Conservation (phyloP, 1,140 invertebrate species). For the Drosophila tristis region DNA sequence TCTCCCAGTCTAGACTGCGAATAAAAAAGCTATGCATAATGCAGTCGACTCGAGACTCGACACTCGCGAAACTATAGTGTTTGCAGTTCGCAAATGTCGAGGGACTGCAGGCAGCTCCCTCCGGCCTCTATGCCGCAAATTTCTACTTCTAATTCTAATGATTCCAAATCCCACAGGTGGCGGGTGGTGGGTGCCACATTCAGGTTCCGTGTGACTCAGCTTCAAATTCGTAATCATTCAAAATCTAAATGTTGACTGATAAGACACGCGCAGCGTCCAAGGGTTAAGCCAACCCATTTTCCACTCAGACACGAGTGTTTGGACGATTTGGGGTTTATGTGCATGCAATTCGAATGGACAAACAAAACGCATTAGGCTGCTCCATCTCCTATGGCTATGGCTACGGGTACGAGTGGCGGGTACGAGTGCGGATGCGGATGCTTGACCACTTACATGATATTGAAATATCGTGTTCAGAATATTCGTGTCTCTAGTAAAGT, state of each 20-base stretch:
- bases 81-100: not conserved
- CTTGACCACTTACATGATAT: slow-evolving; percentile 88
- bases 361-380: slow-evolving; percentile 11
- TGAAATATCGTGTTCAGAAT: slow-evolving; percentile 92
- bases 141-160: too few relatives aligned
- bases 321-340: not conserved
- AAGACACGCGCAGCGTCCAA: not conserved
- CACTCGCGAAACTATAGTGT: not conserved
- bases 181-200: not conserved
- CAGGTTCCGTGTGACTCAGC: too few relatives aligned
- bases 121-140: not conserved
- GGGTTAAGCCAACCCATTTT: not conserved
- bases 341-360: not conserved
- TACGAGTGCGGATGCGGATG: not conserved
- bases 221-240: too few relatives aligned
- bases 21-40: slow-evolving; percentile 12
- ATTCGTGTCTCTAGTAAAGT: slow-evolving; percentile 91
- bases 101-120: not conserved
- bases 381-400: not conserved
- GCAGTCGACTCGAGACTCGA: slow-evolving; percentile 3
- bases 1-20: slow-evolving; percentile 21
- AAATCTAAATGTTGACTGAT: not conserved
- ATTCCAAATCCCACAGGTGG: not conserved
- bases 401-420: too few relatives aligned
- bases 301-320: not conserved